Evolutionary conservation across 2,888 invertebrate genomes (phyloP).

Genomic region (Herminia tarsipennalis): DNA sequence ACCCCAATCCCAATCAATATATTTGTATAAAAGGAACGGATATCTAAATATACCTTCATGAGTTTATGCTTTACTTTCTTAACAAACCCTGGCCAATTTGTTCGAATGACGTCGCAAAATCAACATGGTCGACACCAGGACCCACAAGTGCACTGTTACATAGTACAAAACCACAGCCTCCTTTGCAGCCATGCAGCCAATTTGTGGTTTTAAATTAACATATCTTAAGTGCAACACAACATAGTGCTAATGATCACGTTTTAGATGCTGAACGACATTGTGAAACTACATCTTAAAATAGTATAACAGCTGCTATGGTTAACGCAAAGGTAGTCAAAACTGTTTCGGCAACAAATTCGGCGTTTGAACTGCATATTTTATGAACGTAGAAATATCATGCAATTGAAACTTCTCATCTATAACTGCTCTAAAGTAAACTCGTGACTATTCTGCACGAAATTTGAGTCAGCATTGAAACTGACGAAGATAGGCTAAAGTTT

Average conservation of each 20-base stretch:
- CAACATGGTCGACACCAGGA: conserved; percentile 17
- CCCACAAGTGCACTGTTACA: conserved; percentile 42
- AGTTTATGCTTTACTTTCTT: too few species aligned
- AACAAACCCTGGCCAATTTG: background rate
- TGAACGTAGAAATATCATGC: too few species aligned
- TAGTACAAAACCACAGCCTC: conserved; percentile 49
- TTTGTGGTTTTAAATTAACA: conserved; percentile 66
- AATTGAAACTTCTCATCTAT: too few species aligned
- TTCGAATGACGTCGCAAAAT: background rate
- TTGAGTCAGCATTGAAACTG: background rate
- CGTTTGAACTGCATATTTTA: too few species aligned
- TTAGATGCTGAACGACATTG: conserved; percentile 29
- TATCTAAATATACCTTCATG: too few species aligned
- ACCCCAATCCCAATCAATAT: background rate
- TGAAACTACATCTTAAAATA: conserved; percentile 30
- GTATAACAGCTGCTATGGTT: background rate
- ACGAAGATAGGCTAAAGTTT: conserved; percentile 21
- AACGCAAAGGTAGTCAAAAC: background rate
- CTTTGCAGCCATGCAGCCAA: conserved; percentile 50
- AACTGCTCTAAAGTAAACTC: background rate
- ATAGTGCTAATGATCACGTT: conserved; percentile 49
- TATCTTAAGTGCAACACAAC: conserved; percentile 57
- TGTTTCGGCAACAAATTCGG: too few species aligned
- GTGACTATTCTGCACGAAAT: background rate
- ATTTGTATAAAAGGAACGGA: too few species aligned